Evolutionary conservation across 2,113 vertebrate genomes (phyloP).

Genomic region (Azemiops feae): DNA sequence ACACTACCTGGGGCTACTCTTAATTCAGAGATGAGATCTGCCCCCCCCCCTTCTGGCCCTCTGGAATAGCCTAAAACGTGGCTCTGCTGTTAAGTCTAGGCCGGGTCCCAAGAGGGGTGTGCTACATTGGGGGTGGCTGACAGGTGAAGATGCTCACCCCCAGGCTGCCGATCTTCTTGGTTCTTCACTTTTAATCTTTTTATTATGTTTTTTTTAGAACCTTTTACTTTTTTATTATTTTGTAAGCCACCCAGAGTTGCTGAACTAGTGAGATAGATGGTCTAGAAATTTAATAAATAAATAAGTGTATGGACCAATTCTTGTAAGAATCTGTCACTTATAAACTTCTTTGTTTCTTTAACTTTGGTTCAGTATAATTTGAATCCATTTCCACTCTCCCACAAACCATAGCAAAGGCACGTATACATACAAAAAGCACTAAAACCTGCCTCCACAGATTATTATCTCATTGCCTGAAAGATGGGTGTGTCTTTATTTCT

Average conservation of each 20-base stretch:
- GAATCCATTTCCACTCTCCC: conserved; percentile 15
- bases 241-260: not conserved
- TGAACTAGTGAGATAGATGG: not conserved
- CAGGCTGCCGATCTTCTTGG: not conserved
- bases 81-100: not conserved
- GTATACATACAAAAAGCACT: not conserved
- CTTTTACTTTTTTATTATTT: not conserved
- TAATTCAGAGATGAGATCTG: not conserved
- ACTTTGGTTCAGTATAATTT: conserved; percentile 12
- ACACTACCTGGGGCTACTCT: too few relatives aligned
- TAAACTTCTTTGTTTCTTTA: conserved; percentile 8
- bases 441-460: not conserved
- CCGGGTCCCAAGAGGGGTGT: not conserved
- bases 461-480: not conserved
- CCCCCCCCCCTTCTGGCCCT: not conserved
- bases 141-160: not conserved
- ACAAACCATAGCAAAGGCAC: conserved; percentile 37
- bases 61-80: not conserved
- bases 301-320: conserved; percentile 7
- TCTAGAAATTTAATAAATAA: not conserved
- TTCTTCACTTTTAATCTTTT: not conserved
- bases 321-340: not conserved
- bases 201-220: not conserved
- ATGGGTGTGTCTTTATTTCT: conserved; percentile 29
- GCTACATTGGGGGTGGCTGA: not conserved